Conservation (phyloP, 2,888 invertebrate species). For the Catocala sponsa region DNA sequence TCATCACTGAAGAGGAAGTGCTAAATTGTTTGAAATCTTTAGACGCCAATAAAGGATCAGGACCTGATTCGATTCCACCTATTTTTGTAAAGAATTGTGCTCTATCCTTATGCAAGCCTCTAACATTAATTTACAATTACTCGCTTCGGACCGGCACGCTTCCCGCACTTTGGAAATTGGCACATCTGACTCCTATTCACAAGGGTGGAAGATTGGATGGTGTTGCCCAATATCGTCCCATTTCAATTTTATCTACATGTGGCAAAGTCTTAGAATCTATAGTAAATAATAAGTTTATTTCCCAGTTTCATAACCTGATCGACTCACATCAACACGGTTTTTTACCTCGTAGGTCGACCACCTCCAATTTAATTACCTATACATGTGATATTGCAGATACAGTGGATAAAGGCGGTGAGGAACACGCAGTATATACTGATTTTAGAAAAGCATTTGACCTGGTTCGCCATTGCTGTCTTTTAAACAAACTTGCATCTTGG, state of each 20-base stretch:
- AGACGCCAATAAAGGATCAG: too few species aligned
- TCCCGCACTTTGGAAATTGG: too few species aligned
- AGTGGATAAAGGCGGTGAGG: not conserved
- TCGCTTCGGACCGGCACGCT: too few species aligned
- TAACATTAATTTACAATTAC: too few species aligned
- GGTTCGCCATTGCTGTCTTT: conserved; percentile 1
- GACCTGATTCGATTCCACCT: too few species aligned
- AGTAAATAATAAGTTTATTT: not conserved
- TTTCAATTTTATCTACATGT: not conserved
- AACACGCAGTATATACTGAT: conserved; percentile 5
- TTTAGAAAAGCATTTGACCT: conserved; percentile 11
- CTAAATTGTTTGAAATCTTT: too few species aligned
- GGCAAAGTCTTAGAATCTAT: too few species aligned
- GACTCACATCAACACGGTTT: conserved; percentile 5
- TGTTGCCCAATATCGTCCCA: not conserved
- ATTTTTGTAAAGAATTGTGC: too few species aligned
- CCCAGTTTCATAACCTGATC: not conserved
- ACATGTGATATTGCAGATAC: not conserved
- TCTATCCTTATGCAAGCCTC: too few species aligned
- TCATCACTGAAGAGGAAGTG: too few species aligned
- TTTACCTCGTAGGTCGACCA: conserved; percentile 3
- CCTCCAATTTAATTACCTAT: conserved; percentile 1
- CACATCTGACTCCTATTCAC: too few species aligned
- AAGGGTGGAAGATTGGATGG: not conserved
- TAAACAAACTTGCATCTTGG: not conserved